Evolutionary conservation across 2,888 invertebrate species (phyloP).

Genomic region (Calliphora vomitoria): DNA sequence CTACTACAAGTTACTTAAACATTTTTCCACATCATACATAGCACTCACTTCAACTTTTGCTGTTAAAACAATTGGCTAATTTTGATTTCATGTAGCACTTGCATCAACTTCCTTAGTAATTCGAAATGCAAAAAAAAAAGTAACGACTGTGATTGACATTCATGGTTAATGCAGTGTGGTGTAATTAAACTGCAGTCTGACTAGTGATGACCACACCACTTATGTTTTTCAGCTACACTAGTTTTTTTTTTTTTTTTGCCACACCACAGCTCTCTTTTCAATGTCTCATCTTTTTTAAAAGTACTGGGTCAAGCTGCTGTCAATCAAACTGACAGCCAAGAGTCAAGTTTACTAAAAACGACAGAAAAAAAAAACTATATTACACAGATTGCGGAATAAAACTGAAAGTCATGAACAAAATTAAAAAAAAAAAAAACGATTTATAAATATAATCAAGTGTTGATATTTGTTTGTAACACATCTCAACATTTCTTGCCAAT

Average conservation of each 20-base stretch:
- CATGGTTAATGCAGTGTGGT: conserved; percentile 64
- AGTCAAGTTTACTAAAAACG: conserved; percentile 61
- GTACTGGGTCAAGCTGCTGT: conserved; percentile 67
- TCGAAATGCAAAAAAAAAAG: background rate
- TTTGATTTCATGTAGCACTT: conserved; percentile 19
- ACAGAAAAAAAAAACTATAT: background rate
- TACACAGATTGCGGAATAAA: background rate
- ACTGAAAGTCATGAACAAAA: conserved; percentile 10
- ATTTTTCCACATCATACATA: background rate
- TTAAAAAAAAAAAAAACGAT: background rate
- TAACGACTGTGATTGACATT: conserved; percentile 62
- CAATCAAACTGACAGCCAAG: conserved; percentile 67
- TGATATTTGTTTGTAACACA: background rate
- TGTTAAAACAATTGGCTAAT: conserved; percentile 38
- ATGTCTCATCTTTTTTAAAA: conserved; percentile 2
- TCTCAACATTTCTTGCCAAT: background rate
- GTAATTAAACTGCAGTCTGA: conserved; percentile 66
- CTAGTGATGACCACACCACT: conserved; percentile 64
- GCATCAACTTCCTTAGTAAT: background rate
- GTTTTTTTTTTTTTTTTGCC: background rate
- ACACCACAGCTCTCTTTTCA: background rate
- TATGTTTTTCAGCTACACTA: conserved; percentile 34
- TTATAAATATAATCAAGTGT: conserved; percentile 14
- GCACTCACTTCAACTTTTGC: background rate
- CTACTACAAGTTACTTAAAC: background rate